Evolutionary conservation across 92 coral and sea anemone species (phyloP).

Genomic region (Epizoanthus stellaris): DNA sequence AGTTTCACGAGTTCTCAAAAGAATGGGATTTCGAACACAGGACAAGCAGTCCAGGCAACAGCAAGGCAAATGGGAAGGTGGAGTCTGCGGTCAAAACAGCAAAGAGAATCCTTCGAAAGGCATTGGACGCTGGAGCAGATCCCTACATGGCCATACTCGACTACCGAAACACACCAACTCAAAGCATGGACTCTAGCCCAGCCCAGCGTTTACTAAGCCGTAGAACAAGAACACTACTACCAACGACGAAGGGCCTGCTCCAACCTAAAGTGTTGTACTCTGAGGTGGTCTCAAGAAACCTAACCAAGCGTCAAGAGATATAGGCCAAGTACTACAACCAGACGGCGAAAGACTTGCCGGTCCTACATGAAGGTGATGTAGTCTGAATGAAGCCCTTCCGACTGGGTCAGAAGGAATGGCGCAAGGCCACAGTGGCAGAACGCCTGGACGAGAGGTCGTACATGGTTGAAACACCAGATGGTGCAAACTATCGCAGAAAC

Average conservation of each 20-base stretch:
- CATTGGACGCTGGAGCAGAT: not conserved
- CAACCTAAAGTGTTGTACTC: too few species aligned
- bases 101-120: not conserved
- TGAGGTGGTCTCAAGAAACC: too few species aligned
- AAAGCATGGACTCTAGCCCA: not conserved
- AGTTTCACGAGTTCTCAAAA: not conserved
- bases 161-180: not conserved
- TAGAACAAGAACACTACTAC: too few species aligned
- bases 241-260: too few species aligned
- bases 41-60: constrained; percentile 17
- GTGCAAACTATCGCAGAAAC: constrained; percentile 29
- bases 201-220: not conserved
- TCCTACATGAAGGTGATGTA: constrained; percentile 27
- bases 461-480: constrained; percentile 36
- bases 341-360: not conserved
- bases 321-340: too few species aligned
- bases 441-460: constrained; percentile 39
- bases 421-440: constrained; percentile 22
- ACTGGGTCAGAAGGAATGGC: constrained; percentile 29
- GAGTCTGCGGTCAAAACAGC: constrained; percentile 1
- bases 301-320: too few species aligned
- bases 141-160: not conserved
- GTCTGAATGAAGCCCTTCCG: constrained; percentile 47
- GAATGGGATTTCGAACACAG: constrained; percentile 13
- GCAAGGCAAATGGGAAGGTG: constrained; percentile 16